Conservation (phyloP, 2,797 vertebrate genomes). For the Ctenochaetus hawaiiensis region DNA sequence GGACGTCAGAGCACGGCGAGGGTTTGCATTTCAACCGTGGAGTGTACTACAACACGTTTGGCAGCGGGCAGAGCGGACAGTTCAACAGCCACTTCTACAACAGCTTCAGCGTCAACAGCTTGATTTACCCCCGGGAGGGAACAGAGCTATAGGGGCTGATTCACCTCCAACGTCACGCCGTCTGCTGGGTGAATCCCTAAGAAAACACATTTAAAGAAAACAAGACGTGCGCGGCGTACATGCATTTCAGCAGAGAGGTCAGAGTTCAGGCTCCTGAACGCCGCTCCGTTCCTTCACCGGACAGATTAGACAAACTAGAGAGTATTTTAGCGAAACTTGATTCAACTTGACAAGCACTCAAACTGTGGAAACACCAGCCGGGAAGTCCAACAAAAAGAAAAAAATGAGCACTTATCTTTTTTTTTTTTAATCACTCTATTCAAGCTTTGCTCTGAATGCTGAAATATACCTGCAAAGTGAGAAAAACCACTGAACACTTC, state of each 20-base stretch:
- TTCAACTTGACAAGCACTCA: conserved; percentile 33
- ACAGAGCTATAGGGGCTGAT: conserved; percentile 88
- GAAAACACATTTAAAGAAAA: not conserved
- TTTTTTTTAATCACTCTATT: not conserved
- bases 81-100: conserved; percentile 95
- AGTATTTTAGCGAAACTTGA: conserved; percentile 15
- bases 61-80: conserved; percentile 87
- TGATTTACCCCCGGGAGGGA: conserved; percentile 95
- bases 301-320: conserved; percentile 4
- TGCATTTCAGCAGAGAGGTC: conserved; percentile 25
- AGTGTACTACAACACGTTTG: conserved; percentile 93
- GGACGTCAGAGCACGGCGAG: conserved; percentile 77
- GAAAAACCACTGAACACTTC: conserved; percentile 22
- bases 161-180: not conserved
- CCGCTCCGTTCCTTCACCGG: not conserved
- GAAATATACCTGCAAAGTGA: conserved; percentile 24
- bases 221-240: not conserved
- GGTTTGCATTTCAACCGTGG: conserved; percentile 85
- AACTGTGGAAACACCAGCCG: conserved; percentile 9
- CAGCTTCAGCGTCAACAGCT: conserved; percentile 95
- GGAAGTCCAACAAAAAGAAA: conserved; percentile 21
- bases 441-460: conserved; percentile 22
- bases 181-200: not conserved
- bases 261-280: conserved; percentile 13
- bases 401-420: conserved; percentile 56